Conservation (phyloP, 2,797 vertebrate species). For the Enteromius unitaeniatus region DNA sequence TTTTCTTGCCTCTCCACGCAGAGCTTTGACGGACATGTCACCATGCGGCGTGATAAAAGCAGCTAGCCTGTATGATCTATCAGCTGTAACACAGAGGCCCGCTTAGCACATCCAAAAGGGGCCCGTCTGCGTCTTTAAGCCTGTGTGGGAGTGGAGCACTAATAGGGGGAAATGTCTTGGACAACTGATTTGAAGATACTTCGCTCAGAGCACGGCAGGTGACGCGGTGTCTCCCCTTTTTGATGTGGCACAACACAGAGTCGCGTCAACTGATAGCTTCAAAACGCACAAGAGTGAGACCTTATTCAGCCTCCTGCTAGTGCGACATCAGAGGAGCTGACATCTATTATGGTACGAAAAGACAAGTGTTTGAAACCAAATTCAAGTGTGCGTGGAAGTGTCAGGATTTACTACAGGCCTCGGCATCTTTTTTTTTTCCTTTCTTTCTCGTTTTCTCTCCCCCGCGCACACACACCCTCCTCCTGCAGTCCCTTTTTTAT, state of each 20-base stretch:
- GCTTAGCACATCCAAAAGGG: constrained; percentile 80
- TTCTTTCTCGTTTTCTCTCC: constrained; percentile 69
- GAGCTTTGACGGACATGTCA: constrained; percentile 70
- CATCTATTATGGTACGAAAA: constrained; percentile 99
- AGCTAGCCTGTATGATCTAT: constrained; percentile 80
- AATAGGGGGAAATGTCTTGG: constrained; percentile 98
- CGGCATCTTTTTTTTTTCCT: constrained; percentile 69
- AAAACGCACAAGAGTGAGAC: constrained; percentile 90
- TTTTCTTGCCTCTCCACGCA: constrained; percentile 61
- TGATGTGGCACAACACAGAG: constrained; percentile 99
- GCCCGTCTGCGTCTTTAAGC: constrained; percentile 88
- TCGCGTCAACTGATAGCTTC: constrained; percentile 94
- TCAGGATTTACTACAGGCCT: constrained; percentile 93
- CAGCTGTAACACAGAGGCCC: constrained; percentile 80
- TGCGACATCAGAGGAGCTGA: constrained; percentile 98
- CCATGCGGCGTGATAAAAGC: constrained; percentile 69
- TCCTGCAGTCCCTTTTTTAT: constrained; percentile 11
- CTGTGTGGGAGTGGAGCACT: constrained; percentile 86
- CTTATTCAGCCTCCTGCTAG: constrained; percentile 90
- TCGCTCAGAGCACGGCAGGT: constrained; percentile 96
- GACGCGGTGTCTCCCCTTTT: constrained; percentile 87
- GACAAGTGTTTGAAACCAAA: constrained; percentile 98
- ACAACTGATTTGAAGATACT: constrained; percentile 99
- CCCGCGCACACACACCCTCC: constrained; percentile 47
- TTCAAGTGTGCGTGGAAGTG: constrained; percentile 91